phyloP scores from a whole-genome alignment of 1,140 invertebrate species.

The Lucilia sericata region DNA sequence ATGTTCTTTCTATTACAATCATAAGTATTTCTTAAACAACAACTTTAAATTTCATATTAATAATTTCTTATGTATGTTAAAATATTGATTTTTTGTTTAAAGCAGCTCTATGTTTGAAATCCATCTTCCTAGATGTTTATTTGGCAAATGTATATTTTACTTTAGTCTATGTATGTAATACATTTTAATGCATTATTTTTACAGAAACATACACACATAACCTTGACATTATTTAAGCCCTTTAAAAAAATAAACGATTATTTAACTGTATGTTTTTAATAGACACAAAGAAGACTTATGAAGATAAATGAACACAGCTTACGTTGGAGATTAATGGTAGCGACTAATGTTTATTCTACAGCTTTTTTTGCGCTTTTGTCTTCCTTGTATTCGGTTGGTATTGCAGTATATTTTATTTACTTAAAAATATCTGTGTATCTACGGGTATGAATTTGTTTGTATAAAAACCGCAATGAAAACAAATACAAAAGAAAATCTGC shows the following conservation, averaged over 20 bases:
- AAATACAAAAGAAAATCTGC: slow-evolving; percentile 3
- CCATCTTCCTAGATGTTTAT: too few relatives aligned
- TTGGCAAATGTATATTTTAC: too few relatives aligned
- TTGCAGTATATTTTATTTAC: not conserved
- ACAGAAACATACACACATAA: not conserved
- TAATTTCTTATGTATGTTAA: too few relatives aligned
- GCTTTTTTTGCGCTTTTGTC: not conserved
- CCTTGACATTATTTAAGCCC: slow-evolving; percentile 28
- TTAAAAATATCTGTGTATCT: not conserved
- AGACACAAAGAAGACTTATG: slow-evolving; percentile 36
- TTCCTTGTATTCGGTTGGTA: not conserved
- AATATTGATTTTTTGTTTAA: too few relatives aligned
- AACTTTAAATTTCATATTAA: too few relatives aligned
- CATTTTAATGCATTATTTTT: too few relatives aligned
- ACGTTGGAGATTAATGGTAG: slow-evolving; percentile 32
- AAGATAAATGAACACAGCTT: slow-evolving; percentile 42
- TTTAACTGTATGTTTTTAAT: slow-evolving; percentile 38
- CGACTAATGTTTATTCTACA: slow-evolving; percentile 32
- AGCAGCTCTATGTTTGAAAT: too few relatives aligned
- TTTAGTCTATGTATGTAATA: too few relatives aligned
- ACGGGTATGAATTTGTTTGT: not conserved
- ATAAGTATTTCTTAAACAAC: too few relatives aligned
- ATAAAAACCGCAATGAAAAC: not conserved
- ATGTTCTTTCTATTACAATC: too few relatives aligned
- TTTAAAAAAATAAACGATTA: slow-evolving; percentile 20